Conservation (phyloP, 2,888 invertebrate genomes). For the Diarsia mendica region DNA sequence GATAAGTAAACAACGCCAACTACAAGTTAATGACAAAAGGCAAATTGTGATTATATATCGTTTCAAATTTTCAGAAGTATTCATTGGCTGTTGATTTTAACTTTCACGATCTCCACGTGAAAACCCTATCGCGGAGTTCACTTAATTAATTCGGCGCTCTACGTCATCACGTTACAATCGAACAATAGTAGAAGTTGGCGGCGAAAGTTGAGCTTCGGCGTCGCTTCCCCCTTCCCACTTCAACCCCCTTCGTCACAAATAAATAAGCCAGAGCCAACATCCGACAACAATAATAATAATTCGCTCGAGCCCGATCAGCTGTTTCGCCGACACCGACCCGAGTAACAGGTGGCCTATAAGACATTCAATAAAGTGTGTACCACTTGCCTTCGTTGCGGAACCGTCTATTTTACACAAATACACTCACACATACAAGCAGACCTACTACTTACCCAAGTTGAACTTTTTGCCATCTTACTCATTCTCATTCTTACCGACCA, state of each 20-base stretch:
- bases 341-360: conserved; percentile 91
- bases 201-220: conserved; percentile 79
- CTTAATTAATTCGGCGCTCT: conserved; percentile 64
- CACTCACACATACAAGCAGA: conserved; percentile 76
- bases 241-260: conserved; percentile 84
- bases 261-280: conserved; percentile 87
- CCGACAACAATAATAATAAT: conserved; percentile 89
- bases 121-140: conserved; percentile 27
- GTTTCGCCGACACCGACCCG: conserved; percentile 88
- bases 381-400: conserved; percentile 88
- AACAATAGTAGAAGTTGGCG: conserved; percentile 77
- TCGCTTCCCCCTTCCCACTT: conserved; percentile 73
- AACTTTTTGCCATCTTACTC: conserved; percentile 66
- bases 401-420: conserved; percentile 86
- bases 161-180: conserved; percentile 71
- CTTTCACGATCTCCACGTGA: conserved; percentile 29
- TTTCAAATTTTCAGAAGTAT: conserved; percentile 11
- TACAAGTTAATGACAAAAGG: not conserved
- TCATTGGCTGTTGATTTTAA: conserved; percentile 28
- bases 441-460: conserved; percentile 62
- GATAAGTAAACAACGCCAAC: not conserved
- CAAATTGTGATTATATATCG: not conserved
- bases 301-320: conserved; percentile 89
- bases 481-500: conserved; percentile 47
- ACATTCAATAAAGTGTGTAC: conserved; percentile 90